Base-by-base conservation (phyloP, 2,113 vertebrate genomes). In the Triplophysa dalaica region DNA sequence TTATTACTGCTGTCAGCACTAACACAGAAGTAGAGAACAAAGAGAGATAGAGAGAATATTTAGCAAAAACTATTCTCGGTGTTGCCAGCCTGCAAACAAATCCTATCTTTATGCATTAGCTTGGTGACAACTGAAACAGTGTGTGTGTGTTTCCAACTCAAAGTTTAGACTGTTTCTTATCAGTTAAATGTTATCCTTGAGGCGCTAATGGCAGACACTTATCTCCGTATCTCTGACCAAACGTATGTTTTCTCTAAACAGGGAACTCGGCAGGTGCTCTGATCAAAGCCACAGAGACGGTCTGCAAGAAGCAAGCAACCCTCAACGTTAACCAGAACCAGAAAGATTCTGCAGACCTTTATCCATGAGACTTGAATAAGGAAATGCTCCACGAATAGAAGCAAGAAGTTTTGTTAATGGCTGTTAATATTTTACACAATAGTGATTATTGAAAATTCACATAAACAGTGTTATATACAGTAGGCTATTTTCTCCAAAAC, bases 191-290 rank as follows among this genome's bases (percentile, higher is more conserved):
- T 60, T 82, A 77, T 61, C 33, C 80, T 74, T 54, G 38, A 56
- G 79, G 65, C 19, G 56, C 54, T 63, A 79, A 83, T 72, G 73
- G 77, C 26, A 26, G 29, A 68, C 58, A 65, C 60, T 70, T 86
- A 74, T 75, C 70, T 70, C 14, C 60, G 56, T 56, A 56, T 70
- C 80, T 45, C 63, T 24, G 74, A 75, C 64, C 22, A 67, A 52
- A 83, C 61, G 43, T 61, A 13, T 68, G 26, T 66, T 19, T 73
- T 77, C 70, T 79, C 48, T 77, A 60, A 78, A 60, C 60, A 21
- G 22, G 33, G 68, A 60, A 11, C 60, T 56, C 48, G 21, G 24
- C 72, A 80, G 65, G 61, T 56, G 24, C 26, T 14, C 26, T 66
- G 75, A 77, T 66, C 62, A 77, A 66, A 77, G 48, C 48, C 26